A percentile compares a stretch with the other conserved stretches of the same genome.
These are phyloP conservation scores for Melanophora roralis DNA, from an alignment of 2,888 invertebrate genomes.

Conservation along the genomic window DNA sequence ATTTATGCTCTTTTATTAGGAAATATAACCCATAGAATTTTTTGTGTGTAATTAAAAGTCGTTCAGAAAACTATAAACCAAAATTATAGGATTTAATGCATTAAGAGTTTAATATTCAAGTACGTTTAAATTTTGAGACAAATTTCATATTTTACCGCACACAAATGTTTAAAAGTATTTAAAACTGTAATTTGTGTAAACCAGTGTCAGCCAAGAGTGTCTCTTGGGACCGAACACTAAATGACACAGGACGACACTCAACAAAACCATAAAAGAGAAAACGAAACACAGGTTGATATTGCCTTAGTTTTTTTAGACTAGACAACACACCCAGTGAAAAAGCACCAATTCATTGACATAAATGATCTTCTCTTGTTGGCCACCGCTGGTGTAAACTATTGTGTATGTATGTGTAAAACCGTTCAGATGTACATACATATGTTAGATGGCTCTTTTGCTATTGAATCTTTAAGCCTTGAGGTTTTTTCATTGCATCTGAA, in stretches of 20 bases:
- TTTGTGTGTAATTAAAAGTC: background rate
- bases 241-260: too few species aligned
- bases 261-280: too few species aligned
- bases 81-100: background rate
- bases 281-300: too few species aligned
- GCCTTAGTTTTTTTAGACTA: too few species aligned
- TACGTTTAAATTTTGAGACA: slow-evolving; percentile 33
- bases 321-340: too few species aligned
- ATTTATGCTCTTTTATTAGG: too few species aligned
- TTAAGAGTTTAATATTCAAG: background rate
- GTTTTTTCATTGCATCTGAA: slow-evolving; percentile 60
- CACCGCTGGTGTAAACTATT: too few species aligned
- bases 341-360: too few species aligned
- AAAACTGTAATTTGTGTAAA: slow-evolving; percentile 13
- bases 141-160: slow-evolving; percentile 31
- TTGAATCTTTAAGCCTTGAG: slow-evolving; percentile 59
- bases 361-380: too few species aligned
- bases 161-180: slow-evolving; percentile 47
- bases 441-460: slow-evolving; percentile 21
- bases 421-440: slow-evolving; percentile 4
- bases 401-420: background rate
- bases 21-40: too few species aligned
- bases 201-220: too few species aligned
- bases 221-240: too few species aligned
- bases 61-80: background rate